Percentiles rank a stretch among this genome's conserved stretches.
Conservation (phyloP, 2,113 vertebrate species). For the Phrynocephalus versicolor region DNA sequence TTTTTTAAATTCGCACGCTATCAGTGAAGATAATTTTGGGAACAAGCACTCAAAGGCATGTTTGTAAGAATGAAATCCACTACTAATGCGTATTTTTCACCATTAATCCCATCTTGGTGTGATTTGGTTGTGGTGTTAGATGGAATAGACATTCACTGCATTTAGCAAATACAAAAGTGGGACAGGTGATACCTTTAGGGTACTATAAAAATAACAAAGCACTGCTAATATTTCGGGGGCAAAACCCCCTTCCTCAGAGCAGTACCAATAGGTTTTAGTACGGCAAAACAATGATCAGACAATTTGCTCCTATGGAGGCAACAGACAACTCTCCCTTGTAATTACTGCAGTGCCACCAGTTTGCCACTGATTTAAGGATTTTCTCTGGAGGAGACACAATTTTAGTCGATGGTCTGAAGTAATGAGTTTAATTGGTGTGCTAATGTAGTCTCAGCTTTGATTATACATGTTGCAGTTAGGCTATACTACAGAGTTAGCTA, state of each 20-base stretch:
- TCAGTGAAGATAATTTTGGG: neutral
- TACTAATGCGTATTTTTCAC: neutral
- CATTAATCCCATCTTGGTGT: neutral
- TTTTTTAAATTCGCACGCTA: too few species aligned
- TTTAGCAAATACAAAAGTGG: too few species aligned
- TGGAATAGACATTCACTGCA: neutral
- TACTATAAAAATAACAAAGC: too few species aligned
- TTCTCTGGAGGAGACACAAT: neutral
- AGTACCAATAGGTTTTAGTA: too few species aligned
- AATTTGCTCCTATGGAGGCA: neutral
- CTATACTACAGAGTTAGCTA: neutral
- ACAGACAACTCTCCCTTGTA: neutral
- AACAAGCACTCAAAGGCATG: neutral
- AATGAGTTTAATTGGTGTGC: neutral
- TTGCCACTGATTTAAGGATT: neutral
- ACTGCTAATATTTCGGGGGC: too few species aligned
- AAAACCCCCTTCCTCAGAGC: too few species aligned
- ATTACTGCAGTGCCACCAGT: neutral
- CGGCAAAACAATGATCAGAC: neutral
- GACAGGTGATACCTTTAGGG: too few species aligned
- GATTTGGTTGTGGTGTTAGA: neutral
- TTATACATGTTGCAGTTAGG: neutral
- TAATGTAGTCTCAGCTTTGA: too few species aligned
- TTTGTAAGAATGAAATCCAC: neutral
- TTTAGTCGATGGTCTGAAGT: neutral